These are phyloP conservation scores for Cecropterus lyciades DNA, from an alignment of 1,140 invertebrate genomes.

Conservation along the genomic window DNA sequence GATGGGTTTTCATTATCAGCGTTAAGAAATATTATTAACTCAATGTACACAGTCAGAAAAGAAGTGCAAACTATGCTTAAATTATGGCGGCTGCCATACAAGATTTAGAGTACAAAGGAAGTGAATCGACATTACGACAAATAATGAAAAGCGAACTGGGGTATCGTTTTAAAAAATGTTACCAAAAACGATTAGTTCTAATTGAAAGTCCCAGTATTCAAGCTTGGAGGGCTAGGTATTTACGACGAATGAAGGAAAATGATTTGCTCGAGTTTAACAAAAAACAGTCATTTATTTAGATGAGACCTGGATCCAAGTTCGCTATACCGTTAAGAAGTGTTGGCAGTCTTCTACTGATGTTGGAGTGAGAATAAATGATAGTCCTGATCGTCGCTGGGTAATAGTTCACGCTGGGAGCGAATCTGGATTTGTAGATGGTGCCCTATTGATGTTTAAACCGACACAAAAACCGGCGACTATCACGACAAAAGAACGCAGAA, in stretches of 20 bases:
- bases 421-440: slow-evolving; percentile 41
- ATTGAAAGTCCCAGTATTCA: slow-evolving; percentile 36
- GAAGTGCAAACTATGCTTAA: too few species aligned
- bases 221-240: slow-evolving; percentile 39
- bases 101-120: too few species aligned
- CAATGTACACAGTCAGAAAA: too few species aligned
- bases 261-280: slow-evolving; percentile 21
- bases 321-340: slow-evolving; percentile 18
- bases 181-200: slow-evolving; percentile 14
- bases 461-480: too few species aligned
- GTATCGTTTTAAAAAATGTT: slow-evolving; percentile 41
- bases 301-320: slow-evolving; percentile 38
- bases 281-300: slow-evolving; percentile 40
- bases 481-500: slow-evolving; percentile 45
- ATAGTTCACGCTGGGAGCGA: slow-evolving; percentile 37
- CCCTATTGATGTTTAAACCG: too few species aligned
- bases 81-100: too few species aligned
- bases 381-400: slow-evolving; percentile 26
- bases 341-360: slow-evolving; percentile 7
- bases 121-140: too few species aligned
- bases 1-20: too few species aligned
- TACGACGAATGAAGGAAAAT: slow-evolving; percentile 34
- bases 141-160: neutral
- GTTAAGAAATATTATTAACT: too few species aligned
- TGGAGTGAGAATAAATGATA: slow-evolving; percentile 36